Evolutionary conservation across 2,888 invertebrate genomes (phyloP), one percentile per base, ranked within the genome.

Genomic region (Diabrotica balteata): DNA sequence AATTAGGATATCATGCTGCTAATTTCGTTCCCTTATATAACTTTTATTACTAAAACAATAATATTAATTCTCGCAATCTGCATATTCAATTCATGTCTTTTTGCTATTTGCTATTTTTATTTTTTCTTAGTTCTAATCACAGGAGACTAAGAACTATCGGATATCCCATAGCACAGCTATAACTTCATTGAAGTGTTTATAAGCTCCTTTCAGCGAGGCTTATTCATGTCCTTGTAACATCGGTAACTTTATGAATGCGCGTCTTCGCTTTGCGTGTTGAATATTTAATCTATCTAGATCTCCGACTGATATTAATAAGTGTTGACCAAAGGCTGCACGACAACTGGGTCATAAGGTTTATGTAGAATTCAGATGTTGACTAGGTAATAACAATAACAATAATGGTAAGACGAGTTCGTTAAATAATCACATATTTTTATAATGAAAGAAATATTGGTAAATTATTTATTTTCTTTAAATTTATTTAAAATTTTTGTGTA

Each of bases 211-310:
- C 52, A 51, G 44, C 46, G 61, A 50, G 17, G 50, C 57, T 57
- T 61, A 66, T 66, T 66, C 61, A 61, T 57, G 61, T 66, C 66
- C 61, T 51, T 61, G 54, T 47, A 61, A 8, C 22, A 51, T 57
- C 57, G 55, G 61, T 61, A 66, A 60, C 54, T 65, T 66, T 66
- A 66, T 66, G 66, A 66, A 61, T 61, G 57, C 61, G 42, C 61
- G 49, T 57, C 42, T 61, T 47, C 57, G 55, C 66, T 61, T 66
- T 44, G 66, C 66, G 66, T 61, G 66, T 57, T 66, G 57, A 61
- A 60, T 61, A 55, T 66, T 61, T 66, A 61, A 66, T 61, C 61
- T 52, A 66, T 66, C 57, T 66, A 61, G 51, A 61, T 51, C 66
- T 57, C 66, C 66, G 57, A 46, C 57, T 61, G 61, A 61, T 66